phyloP scores from a whole-genome alignment of 2,113 vertebrate genomes.

The Myiozetetes cayanensis region DNA sequence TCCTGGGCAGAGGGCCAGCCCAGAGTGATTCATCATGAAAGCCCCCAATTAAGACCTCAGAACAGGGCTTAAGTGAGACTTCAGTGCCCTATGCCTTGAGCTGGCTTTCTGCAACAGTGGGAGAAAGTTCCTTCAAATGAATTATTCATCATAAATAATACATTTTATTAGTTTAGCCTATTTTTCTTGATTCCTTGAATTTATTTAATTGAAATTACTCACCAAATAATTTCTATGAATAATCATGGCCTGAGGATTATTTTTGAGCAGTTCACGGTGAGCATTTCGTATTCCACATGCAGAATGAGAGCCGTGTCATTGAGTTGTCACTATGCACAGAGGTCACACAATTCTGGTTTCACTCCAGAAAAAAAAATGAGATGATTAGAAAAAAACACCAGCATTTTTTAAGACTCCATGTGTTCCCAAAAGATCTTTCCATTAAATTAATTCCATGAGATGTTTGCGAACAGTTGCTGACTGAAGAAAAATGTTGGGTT shows the following conservation, averaged over 20 bases:
- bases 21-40: slow-evolving; percentile 16
- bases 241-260: slow-evolving; percentile 58
- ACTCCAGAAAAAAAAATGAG: neutral
- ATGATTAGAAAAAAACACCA: neutral
- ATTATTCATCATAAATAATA: slow-evolving; percentile 54
- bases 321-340: slow-evolving; percentile 33
- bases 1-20: slow-evolving; percentile 44
- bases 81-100: neutral
- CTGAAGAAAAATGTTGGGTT: neutral
- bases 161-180: slow-evolving; percentile 39
- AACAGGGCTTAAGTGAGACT: slow-evolving; percentile 26
- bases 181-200: slow-evolving; percentile 51
- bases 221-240: slow-evolving; percentile 68
- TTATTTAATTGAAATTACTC: slow-evolving; percentile 68
- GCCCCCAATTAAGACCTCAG: slow-evolving; percentile 32
- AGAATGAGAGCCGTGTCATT: slow-evolving; percentile 18
- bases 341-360: slow-evolving; percentile 11
- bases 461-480: neutral
- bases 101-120: neutral
- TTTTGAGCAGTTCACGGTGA: slow-evolving; percentile 13
- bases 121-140: neutral
- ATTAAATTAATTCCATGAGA: neutral
- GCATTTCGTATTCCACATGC: slow-evolving; percentile 31
- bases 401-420: neutral
- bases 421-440: neutral